Evolutionary conservation across 2,888 invertebrate species (phyloP).

Genomic region (Drosophila nigritarsus): DNA sequence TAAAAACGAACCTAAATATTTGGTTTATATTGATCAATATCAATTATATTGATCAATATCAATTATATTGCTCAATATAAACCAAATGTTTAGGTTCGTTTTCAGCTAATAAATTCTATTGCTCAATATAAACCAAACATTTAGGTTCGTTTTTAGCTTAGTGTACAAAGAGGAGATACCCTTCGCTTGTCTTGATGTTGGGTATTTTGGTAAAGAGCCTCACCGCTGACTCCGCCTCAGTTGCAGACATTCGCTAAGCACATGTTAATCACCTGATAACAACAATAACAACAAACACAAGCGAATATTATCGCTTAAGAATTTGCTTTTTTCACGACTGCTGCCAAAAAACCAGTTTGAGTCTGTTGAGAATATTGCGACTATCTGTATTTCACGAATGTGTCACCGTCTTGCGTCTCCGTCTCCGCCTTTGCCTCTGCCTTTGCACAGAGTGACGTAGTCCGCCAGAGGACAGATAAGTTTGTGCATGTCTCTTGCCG

Average conservation of each 20-base stretch:
- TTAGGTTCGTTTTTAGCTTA: background rate
- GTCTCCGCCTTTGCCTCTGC: slow-evolving; percentile 24
- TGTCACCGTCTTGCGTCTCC: slow-evolving; percentile 65
- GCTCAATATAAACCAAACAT: background rate
- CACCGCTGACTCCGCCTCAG: slow-evolving; percentile 42
- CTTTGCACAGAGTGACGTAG: slow-evolving; percentile 56
- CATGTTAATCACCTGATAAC: slow-evolving; percentile 73
- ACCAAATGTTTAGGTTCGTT: too few species aligned
- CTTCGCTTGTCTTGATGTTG: background rate
- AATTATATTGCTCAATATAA: background rate
- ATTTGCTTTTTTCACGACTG: slow-evolving; percentile 39
- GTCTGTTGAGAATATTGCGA: slow-evolving; percentile 23
- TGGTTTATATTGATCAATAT: background rate
- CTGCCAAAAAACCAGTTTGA: slow-evolving; percentile 55
- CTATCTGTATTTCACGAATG: slow-evolving; percentile 58
- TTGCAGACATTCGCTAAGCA: slow-evolving; percentile 65
- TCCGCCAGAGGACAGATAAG: slow-evolving; percentile 58
- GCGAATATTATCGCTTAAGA: slow-evolving; percentile 45
- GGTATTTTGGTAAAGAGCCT: slow-evolving; percentile 23
- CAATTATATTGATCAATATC: background rate
- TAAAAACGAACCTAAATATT: background rate
- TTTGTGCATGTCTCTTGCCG: slow-evolving; percentile 55
- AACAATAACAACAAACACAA: slow-evolving; percentile 19
- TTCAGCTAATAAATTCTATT: background rate
- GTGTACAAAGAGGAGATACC: background rate